A percentile compares a stretch with the other conserved stretches of the same genome.
Conservation (phyloP, 2,113 vertebrate genomes). For the Ancistrus triradiatus region DNA sequence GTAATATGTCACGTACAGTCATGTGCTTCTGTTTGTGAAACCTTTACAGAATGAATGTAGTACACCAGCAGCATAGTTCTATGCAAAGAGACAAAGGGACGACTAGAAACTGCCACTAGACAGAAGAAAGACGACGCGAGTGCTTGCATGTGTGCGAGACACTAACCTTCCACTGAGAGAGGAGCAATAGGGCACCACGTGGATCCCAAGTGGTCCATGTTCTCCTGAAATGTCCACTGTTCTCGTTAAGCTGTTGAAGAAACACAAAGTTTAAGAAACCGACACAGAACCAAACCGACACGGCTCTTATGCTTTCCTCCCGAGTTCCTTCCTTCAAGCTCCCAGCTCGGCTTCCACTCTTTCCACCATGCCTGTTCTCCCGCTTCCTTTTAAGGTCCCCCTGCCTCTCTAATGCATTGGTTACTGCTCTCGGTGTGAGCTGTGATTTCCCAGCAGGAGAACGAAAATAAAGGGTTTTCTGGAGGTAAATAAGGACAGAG, state of each 20-base stretch:
- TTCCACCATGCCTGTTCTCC: slow-evolving; percentile 37
- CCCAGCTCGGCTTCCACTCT: no score
- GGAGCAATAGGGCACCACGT: slow-evolving; percentile 93
- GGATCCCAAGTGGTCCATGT: slow-evolving; percentile 89
- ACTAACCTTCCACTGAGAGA: slow-evolving; percentile 94
- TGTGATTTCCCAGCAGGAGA: slow-evolving; percentile 22
- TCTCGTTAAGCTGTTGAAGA: slow-evolving; percentile 77
- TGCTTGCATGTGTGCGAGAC: no score
- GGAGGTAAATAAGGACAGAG: slow-evolving; percentile 31
- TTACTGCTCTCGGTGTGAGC: slow-evolving; percentile 14
- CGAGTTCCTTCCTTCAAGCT: not conserved
- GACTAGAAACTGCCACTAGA: no score
- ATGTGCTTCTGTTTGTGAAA: no score
- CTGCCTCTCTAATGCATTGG: not conserved
- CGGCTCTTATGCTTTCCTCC: not conserved
- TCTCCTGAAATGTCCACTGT: slow-evolving; percentile 89
- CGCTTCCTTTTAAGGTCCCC: slow-evolving; percentile 3
- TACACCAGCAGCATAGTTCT: no score
- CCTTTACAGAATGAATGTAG: no score
- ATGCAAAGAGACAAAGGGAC: no score
- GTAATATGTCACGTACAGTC: no score
- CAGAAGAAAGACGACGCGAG: no score
- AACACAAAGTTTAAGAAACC: slow-evolving; percentile 29
- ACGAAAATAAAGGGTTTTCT: slow-evolving; percentile 15
- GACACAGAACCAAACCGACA: not conserved